Evolutionary conservation across 2,888 invertebrate genomes (phyloP).

Genomic region (Torymus texanus): DNA sequence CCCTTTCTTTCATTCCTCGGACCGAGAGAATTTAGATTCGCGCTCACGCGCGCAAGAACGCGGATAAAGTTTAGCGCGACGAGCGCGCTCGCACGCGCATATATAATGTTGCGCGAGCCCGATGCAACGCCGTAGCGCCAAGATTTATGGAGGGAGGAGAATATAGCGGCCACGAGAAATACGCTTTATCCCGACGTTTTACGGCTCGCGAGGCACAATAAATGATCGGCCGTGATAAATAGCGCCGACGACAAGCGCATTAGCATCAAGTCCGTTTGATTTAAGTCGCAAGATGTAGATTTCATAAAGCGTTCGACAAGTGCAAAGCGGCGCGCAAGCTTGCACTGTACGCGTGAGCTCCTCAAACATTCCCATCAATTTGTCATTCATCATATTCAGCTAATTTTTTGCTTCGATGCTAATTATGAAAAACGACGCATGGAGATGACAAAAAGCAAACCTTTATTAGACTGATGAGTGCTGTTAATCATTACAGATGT

Average conservation of each 20-base stretch:
- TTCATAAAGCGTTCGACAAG: conserved; percentile 51
- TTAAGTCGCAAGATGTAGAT: conserved; percentile 47
- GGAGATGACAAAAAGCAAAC: conserved; percentile 6
- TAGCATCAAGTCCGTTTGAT: conserved; percentile 53
- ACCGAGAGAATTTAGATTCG: conserved; percentile 17
- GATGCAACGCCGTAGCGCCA: conserved; percentile 30
- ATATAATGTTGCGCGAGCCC: conserved; percentile 39
- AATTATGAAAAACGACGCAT: conserved; percentile 17
- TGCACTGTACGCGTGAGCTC: neutral
- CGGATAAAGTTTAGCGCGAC: conserved; percentile 34
- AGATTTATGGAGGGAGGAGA: conserved; percentile 55
- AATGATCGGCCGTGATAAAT: conserved; percentile 55
- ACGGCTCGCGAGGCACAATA: conserved; percentile 53
- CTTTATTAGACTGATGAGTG: neutral
- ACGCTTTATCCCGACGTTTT: conserved; percentile 53
- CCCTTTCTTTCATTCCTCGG: neutral
- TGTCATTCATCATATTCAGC: conserved; percentile 6
- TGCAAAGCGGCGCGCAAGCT: conserved; percentile 21
- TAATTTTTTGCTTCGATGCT: neutral
- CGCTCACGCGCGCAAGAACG: conserved; percentile 11
- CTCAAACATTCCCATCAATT: neutral
- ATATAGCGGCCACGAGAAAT: conserved; percentile 49
- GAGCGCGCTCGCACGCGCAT: conserved; percentile 36
- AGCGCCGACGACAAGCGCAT: conserved; percentile 55
- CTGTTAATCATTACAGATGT: conserved; percentile 34